Conservation (phyloP, 1,140 invertebrate species). For the Meloidogyne hapla region DNA sequence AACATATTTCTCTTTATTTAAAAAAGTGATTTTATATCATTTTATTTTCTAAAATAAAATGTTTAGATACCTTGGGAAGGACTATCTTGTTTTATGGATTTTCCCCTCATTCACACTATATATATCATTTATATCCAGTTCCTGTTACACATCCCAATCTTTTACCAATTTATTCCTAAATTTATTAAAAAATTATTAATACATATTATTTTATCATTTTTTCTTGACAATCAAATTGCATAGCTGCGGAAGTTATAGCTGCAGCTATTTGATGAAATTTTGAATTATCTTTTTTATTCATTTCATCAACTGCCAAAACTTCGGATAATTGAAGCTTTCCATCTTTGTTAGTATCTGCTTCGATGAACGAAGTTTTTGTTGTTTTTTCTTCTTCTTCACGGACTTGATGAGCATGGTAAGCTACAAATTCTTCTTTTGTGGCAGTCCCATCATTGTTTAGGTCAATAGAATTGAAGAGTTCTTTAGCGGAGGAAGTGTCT, state of each 20-base stretch:
- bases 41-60: no score
- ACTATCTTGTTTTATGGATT: no score
- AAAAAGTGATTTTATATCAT: no score
- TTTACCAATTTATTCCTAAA: no score
- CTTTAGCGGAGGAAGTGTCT: background rate
- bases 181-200: no score
- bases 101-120: no score
- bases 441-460: background rate
- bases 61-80: no score
- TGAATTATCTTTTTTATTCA: constrained; percentile 2
- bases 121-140: no score
- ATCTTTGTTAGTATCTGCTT: background rate
- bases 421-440: background rate
- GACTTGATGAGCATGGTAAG: background rate
- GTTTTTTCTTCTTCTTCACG: constrained; percentile 4
- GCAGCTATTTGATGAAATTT: background rate
- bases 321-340: background rate
- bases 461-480: background rate
- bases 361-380: background rate
- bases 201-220: no score
- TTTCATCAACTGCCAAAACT: background rate
- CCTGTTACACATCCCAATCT: no score
- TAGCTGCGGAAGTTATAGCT: background rate
- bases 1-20: no score
- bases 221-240: constrained; percentile 1